Evolutionary conservation across 2,113 vertebrate genomes (phyloP).

Genomic region (Daubentonia madagascariensis): DNA sequence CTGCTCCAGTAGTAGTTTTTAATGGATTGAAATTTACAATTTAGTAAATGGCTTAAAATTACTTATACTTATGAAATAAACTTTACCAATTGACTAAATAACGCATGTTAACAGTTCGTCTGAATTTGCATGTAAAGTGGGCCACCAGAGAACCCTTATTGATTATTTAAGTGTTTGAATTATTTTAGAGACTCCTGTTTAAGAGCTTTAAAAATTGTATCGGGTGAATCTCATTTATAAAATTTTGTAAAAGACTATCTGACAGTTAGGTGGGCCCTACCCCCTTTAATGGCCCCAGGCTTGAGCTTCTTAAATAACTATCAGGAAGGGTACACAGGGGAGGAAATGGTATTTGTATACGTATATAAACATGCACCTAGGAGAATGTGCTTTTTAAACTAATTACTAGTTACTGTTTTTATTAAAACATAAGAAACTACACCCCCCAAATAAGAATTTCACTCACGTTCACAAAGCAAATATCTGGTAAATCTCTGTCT

Average conservation of each 20-base stretch:
- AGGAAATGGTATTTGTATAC: neutral
- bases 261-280: neutral
- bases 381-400: neutral
- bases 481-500: neutral
- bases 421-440: neutral
- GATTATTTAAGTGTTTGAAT: neutral
- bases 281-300: neutral
- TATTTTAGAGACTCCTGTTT: neutral
- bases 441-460: neutral
- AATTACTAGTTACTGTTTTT: neutral
- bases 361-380: neutral
- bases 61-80: conserved; percentile 61
- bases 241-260: neutral
- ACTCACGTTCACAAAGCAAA: neutral
- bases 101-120: conserved; percentile 37
- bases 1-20: conserved; percentile 75
- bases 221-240: neutral
- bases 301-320: neutral
- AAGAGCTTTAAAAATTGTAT: neutral
- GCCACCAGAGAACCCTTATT: neutral
- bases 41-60: conserved; percentile 69
- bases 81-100: conserved; percentile 43
- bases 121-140: conserved; percentile 49
- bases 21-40: conserved; percentile 67
- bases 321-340: neutral